These are phyloP conservation scores for Scophthalmus maximus DNA, from an alignment of 2,113 vertebrate species.

Conservation along the genomic window DNA sequence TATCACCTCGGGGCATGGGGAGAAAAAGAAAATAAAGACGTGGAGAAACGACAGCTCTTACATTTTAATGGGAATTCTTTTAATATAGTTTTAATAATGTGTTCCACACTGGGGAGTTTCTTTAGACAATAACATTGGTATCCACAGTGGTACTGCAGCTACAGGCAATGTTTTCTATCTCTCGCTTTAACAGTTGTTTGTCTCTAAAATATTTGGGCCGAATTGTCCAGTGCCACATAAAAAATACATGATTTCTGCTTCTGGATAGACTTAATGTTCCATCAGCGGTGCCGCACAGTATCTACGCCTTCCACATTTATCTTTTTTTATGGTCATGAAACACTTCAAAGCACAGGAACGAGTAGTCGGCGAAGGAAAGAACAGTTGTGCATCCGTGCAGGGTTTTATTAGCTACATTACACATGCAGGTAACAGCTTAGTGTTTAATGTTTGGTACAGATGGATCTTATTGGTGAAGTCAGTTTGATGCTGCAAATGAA, in stretches of 20 bases:
- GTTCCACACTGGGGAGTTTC: slow-evolving; percentile 21
- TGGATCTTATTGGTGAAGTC: too few relatives aligned
- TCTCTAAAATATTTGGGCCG: slow-evolving; percentile 42
- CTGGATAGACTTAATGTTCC: slow-evolving; percentile 24
- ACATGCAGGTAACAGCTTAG: not conserved
- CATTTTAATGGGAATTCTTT: slow-evolving; percentile 34
- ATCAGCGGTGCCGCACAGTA: not conserved
- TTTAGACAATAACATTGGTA: slow-evolving; percentile 18
- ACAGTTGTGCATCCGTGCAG: not conserved
- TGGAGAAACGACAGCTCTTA: slow-evolving; percentile 2
- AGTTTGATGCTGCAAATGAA: too few relatives aligned
- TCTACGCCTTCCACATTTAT: slow-evolving; percentile 19
- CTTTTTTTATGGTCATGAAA: not conserved
- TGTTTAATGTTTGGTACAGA: not conserved
- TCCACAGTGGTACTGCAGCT: slow-evolving; percentile 10
- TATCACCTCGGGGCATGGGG: slow-evolving; percentile 4
- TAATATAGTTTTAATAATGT: slow-evolving; percentile 29
- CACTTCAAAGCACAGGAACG: not conserved
- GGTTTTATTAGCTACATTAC: not conserved
- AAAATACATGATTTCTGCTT: slow-evolving; percentile 57
- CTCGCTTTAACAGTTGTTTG: slow-evolving; percentile 28
- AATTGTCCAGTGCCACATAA: slow-evolving; percentile 47
- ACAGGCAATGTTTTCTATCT: slow-evolving; percentile 16
- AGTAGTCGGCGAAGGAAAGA: not conserved
- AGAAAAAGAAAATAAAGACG: not conserved